A percentile compares a stretch with the other conserved stretches of the same genome.
phyloP scores from a whole-genome alignment of 2,888 invertebrate species.

The Synergus laeviventris region DNA sequence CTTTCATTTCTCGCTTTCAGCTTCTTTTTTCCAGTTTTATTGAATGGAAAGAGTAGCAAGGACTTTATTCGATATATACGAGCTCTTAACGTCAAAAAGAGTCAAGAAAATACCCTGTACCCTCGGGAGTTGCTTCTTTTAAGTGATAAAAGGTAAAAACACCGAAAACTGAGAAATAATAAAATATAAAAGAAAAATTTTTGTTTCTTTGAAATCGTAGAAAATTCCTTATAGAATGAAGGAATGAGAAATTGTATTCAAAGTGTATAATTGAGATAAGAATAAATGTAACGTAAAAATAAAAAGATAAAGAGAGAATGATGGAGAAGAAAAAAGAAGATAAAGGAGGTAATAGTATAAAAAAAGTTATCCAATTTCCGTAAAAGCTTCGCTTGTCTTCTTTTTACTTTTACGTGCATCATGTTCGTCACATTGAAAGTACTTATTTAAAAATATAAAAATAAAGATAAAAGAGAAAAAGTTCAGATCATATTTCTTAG shows the following conservation, averaged over 20 bases:
- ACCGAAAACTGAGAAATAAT: constrained; percentile 14
- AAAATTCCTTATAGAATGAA: background rate
- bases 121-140: constrained; percentile 12
- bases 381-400: constrained; percentile 6
- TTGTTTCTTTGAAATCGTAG: background rate
- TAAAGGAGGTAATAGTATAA: constrained; percentile 4
- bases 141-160: constrained; percentile 18
- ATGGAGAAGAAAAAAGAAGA: background rate
- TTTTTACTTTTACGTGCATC: constrained; percentile 1
- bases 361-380: constrained; percentile 22
- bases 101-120: constrained; percentile 15
- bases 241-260: background rate
- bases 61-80: constrained; percentile 28
- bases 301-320: background rate
- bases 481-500: background rate
- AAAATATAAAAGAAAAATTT: constrained; percentile 16
- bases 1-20: constrained; percentile 41
- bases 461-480: background rate
- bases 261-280: background rate
- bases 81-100: constrained; percentile 30
- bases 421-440: constrained; percentile 18
- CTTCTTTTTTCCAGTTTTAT: constrained; percentile 21
- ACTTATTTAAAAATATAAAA: background rate
- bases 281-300: background rate
- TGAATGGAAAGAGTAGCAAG: constrained; percentile 8